Base-by-base conservation (phyloP, 1,140 invertebrate species). In the Caerostris extrusa region DNA sequence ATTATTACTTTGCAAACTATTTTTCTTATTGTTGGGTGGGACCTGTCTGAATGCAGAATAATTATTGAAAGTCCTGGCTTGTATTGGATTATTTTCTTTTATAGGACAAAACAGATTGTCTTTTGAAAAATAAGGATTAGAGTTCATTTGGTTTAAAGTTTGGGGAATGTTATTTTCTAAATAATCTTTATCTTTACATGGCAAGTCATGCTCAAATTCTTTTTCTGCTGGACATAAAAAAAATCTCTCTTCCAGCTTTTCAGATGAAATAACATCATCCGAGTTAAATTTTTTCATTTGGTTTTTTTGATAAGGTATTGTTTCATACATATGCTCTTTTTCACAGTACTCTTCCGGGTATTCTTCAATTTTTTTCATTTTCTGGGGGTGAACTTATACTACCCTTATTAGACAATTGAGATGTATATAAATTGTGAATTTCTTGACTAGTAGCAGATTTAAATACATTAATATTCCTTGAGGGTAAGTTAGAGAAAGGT, bases 391-490 rank as follows among this genome's bases (percentile, higher is more conserved):
- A 58, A n/a, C 64, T 81, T 14, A 61, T 64, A 64, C 85, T 93
- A 53, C 91, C 55, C 60, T 89, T 93, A 61, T 89, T 93, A 14
- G 56, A 60, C 56, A 93, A 55, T 19, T 94, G 88, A 55, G 93
- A 94, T 7, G 93, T 94, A 61, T 94, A 94, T 55, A 94, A 60
- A 90, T 94, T 90, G 19, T 94, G 93, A 55, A 94, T 94, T 71
- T 94, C 88, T 90, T 94, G 88, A 94, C 93, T 94, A 85, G 93
- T 94, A 69, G 93, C 93, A 83, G 93, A 90, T 56, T 90, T 94
- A 61, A 94, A 90, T 50, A 94, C 92, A 88, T 71, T 93, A 50
- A 88, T 67, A 19, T 86, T 88, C 53, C 92, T 88, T 7, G 85
- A 89, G 50, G 92, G 92, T 12, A 82, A 4, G 55, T 86, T 88